phyloP scores from a whole-genome alignment of 2,113 vertebrate species.

The Conger conger region DNA sequence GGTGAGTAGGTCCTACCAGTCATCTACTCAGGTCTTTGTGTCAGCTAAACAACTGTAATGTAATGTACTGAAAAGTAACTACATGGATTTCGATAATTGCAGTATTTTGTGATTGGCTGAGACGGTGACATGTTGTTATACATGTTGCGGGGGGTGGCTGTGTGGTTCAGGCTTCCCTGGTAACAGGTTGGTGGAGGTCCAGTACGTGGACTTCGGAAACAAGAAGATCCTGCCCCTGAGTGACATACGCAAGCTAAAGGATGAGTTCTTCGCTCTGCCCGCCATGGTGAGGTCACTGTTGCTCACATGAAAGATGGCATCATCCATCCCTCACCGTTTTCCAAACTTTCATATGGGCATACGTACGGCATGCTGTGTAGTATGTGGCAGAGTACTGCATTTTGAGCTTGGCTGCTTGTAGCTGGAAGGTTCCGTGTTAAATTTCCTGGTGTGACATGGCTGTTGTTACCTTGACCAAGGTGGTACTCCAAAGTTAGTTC shows the following conservation, averaged over 20 bases:
- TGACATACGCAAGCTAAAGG: constrained; percentile 78
- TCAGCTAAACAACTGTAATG: too few relatives aligned
- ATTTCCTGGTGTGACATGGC: background rate
- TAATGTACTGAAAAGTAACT: too few relatives aligned
- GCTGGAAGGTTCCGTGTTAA: background rate
- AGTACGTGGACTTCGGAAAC: constrained; percentile 83
- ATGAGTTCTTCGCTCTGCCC: constrained; percentile 81
- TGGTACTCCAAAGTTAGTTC: background rate
- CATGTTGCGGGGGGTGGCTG: background rate
- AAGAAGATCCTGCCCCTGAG: constrained; percentile 66
- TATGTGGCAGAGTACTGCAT: too few relatives aligned
- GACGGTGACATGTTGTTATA: background rate
- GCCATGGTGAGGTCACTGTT: constrained; percentile 72
- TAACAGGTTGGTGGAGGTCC: constrained; percentile 72
- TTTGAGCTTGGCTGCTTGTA: too few relatives aligned
- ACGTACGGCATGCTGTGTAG: background rate
- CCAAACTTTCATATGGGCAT: background rate
- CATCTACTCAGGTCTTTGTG: background rate
- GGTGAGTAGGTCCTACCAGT: constrained; percentile 63
- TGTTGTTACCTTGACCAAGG: background rate
- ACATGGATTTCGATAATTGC: background rate
- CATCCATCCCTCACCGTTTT: background rate
- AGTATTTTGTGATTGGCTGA: background rate
- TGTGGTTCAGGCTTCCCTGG: constrained; percentile 71
- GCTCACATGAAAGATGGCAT: background rate